Evolutionary conservation across 2,888 invertebrate genomes (phyloP).

Genomic region (Lithodes maja): DNA sequence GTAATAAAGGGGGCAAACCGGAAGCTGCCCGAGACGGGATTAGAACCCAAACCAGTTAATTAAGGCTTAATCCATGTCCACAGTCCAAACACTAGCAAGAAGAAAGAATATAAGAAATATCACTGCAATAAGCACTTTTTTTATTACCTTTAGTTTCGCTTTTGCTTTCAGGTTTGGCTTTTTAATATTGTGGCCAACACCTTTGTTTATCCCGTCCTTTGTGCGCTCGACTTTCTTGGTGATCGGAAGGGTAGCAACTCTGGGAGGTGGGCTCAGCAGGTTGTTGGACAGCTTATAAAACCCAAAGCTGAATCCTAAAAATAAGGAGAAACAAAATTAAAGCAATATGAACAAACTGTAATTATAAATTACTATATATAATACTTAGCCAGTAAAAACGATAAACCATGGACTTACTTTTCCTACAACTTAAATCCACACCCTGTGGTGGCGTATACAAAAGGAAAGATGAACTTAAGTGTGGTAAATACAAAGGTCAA

Average conservation of each 20-base stretch:
- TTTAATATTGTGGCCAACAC: constrained; percentile 66
- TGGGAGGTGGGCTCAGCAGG: not conserved
- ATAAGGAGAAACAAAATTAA: no score
- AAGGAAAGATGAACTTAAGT: no score
- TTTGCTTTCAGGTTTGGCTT: constrained; percentile 55
- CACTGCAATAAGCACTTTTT: not conserved
- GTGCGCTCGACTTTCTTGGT: not conserved
- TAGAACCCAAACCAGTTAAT: no score
- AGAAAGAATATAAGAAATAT: not conserved
- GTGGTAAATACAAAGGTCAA: no score
- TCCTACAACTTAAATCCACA: no score
- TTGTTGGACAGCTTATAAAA: constrained; percentile 44
- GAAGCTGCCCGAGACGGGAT: not conserved
- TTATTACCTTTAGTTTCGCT: constrained; percentile 32
- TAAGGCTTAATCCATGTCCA: no score
- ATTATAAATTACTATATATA: no score
- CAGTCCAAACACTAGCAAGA: not conserved
- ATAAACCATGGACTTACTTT: no score
- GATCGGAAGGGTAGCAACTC: not conserved
- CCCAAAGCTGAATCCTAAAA: constrained; percentile 33
- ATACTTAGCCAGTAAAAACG: no score
- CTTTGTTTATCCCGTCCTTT: constrained; percentile 56
- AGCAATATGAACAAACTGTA: no score
- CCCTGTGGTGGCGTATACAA: no score
- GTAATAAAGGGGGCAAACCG: no score